Base-by-base conservation (phyloP, 2,113 vertebrate genomes). In the Istiophorus platypterus region DNA sequence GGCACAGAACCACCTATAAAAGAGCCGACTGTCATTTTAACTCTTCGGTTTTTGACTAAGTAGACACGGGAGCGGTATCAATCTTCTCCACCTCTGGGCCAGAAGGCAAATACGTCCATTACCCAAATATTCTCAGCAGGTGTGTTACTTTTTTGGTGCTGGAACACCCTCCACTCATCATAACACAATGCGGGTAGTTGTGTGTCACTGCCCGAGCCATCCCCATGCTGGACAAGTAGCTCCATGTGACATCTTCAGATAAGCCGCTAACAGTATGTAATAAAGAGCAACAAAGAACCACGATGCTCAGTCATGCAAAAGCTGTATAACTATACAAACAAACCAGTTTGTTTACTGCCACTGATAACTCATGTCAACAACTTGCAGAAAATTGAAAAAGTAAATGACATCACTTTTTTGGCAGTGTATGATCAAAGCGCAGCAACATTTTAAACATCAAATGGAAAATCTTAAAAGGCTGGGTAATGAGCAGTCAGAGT, bases 361-460 rank as follows among this genome's bases (percentile, higher is more conserved):
- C 57, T 52, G 58, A 79, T 47, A 73, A 74, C 74, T 57, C 41
- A 62, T 31, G 62, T 79, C 61, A 71, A 79, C 82, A 84, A 81
- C 69, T 80, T 18, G 47, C 54, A 71, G 41, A 76, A 76, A 73
- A 79, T 14, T 69, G 41, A 75, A 78, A 67, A 69, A 26, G 70
- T 17, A 64, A 77, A 63, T 17, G 59, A 80, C 72, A 75, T 76
- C 47, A 57, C 70, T 75, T 82, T 80, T 75, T 52, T 62, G 56
- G 24, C 77, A 56, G 69, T 24, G 29, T 41, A 17, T 84, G 74
- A 90, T 90, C 84, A 91, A 91, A 88, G 77, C 29, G 1, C 4
- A 11, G 69, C 39, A 73, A 73, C 68, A 79, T 77, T 89, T 85
- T 77, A 17, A 72, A 88, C 85, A 85, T 92, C 82, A 91, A 89